A percentile compares a stretch with the other conserved stretches of the same genome.
phyloP scores from a whole-genome alignment of 2,113 vertebrate genomes.

The Agapornis roseicollis region DNA sequence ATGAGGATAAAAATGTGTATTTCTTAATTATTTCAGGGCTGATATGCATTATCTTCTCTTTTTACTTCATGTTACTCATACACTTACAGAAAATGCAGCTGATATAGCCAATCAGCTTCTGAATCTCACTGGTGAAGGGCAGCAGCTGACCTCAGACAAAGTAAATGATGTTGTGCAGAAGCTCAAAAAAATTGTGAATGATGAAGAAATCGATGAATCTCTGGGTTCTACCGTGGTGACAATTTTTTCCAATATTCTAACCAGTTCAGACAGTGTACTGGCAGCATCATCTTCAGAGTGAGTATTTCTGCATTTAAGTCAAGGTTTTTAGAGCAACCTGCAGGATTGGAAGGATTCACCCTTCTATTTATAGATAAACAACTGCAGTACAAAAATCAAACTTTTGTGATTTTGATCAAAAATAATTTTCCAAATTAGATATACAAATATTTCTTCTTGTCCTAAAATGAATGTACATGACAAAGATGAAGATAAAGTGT shows the following conservation, averaged over 20 bases:
- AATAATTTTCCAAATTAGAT: not conserved
- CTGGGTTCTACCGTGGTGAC: slow-evolving; percentile 87
- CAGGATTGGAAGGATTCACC: not conserved
- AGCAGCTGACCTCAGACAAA: slow-evolving; percentile 82
- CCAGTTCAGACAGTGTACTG: slow-evolving; percentile 79
- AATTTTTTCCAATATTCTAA: slow-evolving; percentile 95
- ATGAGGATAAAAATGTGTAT: not conserved
- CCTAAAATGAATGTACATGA: not conserved
- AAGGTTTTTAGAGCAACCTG: not conserved
- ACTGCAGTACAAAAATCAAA: not conserved
- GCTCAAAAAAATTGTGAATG: slow-evolving; percentile 87
- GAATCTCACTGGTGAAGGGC: slow-evolving; percentile 80
- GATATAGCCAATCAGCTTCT: slow-evolving; percentile 87
- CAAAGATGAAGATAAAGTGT: not conserved
- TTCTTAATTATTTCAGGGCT: not conserved
- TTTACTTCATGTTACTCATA: not conserved
- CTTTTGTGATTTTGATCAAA: not conserved
- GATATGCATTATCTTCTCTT: not conserved
- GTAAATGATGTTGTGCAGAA: slow-evolving; percentile 87
- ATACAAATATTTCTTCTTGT: not conserved
- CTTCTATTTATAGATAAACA: not conserved
- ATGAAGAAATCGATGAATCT: slow-evolving; percentile 84
- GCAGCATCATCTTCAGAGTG: slow-evolving; percentile 85
- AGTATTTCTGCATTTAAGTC: slow-evolving; percentile 57
- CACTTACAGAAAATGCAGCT: slow-evolving; percentile 80